Base-by-base conservation (phyloP, 2,888 invertebrate species). In the Cheilosia scutellata region DNA sequence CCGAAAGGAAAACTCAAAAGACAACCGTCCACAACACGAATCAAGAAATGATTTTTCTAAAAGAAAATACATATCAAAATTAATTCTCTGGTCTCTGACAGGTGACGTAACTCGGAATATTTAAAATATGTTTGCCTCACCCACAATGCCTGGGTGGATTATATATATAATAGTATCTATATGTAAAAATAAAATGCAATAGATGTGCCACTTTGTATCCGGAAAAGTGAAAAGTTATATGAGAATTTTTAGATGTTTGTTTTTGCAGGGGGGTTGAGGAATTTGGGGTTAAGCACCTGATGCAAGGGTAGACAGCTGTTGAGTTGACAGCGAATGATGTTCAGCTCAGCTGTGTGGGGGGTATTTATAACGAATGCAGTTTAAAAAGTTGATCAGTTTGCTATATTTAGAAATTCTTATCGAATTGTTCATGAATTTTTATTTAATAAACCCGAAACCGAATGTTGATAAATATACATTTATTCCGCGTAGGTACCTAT, bases 101-200 rank as follows among this genome's bases (percentile, higher is more conserved):
- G 60, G 71, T 84, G 84, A 84, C 84, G 84, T 80, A 84, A 80
- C 60, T 27, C 16, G 53, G 51, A 71, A 71, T 75, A 79, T 71
- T 75, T 84, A 65, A 75, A 65, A 65, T 20, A 47, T 9, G 7
- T 58, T 55, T 44, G 49, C 57, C 65, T 75, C 80, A 75, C 80
- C 79, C 84, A 79, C 79, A 47, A 65, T 40, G 31, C 20, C 63
- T n/a, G 63, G 58, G 60, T 60, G 49, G 47, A 20, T 40, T 58
- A 58, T 6, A 13, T 16, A 16, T 11, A n/a, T 53, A 47, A 47
- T 44, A 33, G 16, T 47, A 20, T 9, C 13, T 31, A 42, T 65
- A 51, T 44, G 44, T 47, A 77, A 55, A 77, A 70, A 77, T 76
- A 44, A 65, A 75, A 60, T 68, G 68, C 58, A 76, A n/a, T 16